Base-by-base conservation (phyloP, 1,140 invertebrate species). In the Agrypnia vestita region DNA sequence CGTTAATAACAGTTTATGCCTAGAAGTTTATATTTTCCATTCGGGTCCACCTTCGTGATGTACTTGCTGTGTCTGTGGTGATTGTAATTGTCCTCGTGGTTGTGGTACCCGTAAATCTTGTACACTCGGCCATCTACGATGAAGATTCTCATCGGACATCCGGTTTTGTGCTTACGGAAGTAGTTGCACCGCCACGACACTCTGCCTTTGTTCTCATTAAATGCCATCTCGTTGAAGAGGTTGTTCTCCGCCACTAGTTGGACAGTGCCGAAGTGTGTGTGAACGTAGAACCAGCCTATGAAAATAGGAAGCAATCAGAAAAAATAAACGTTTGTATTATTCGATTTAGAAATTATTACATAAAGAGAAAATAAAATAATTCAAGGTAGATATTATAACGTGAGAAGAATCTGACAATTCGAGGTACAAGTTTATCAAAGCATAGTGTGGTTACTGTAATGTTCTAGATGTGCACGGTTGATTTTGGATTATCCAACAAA, bases 141-240 rank as follows among this genome's bases (percentile, higher is more conserved):
- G 56, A 62, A 74, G 0, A 80, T 64, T 44, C 71, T 67, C 69
- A 80, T 43, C 43, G 46, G 59, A 59, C 78, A 80, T 44, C 8
- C n/a, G 17, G 71, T 74, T 13, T 75, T 75, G 56, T 69, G 43
- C 19, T 67, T 67, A 0, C 59, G 6, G 78, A 80, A 80, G 71
- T 56, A 49, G 47, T 12, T 49, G 46, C 78, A 80, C 13, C 78
- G 71, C 78, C 78, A 80, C 10, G 78, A 74, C 21, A 80, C 72
- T n/a, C 47, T 47, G 8, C 47, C 17, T 4, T 25, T 71, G n/a
- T 46, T 51, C 47, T 64, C 25, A 49, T 77, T 77, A 71, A 43
- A 44, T 13, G 46, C 56, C 71, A 74, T 75, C 25, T 80, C 78
- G 56, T 74, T 56, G 17, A 74, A 80, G 8, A 80, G 17, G 59